Percentiles rank a stretch among this genome's conserved stretches.
Conservation (phyloP, 2,888 invertebrate species). For the Cataglyphis altisquamis region DNA sequence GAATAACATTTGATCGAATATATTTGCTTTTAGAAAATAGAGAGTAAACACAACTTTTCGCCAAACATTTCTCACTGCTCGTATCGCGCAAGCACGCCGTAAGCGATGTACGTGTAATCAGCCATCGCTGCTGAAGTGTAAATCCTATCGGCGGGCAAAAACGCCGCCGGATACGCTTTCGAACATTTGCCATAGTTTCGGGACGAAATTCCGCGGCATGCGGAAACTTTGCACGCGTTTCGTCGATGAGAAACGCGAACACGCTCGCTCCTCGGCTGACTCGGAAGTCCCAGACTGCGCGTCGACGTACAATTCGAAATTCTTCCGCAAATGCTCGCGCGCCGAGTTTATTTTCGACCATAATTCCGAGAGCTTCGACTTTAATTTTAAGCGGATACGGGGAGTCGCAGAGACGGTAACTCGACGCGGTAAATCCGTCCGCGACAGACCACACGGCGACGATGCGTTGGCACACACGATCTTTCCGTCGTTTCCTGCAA, state of each 20-base stretch:
- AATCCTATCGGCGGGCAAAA: constrained; percentile 50
- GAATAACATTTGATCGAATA: not conserved
- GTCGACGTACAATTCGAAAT: constrained; percentile 25
- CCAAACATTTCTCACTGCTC: not conserved
- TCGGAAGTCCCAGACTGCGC: constrained; percentile 6
- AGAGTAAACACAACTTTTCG: constrained; percentile 22
- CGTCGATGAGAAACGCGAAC: not conserved
- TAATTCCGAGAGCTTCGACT: constrained; percentile 24
- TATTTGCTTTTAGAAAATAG: constrained; percentile 7
- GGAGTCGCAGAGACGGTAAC: constrained; percentile 22
- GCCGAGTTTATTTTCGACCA: constrained; percentile 15
- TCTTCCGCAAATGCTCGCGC: constrained; percentile 34
- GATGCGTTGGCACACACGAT: constrained; percentile 45
- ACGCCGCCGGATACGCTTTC: constrained; percentile 39
- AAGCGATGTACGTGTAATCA: constrained; percentile 35
- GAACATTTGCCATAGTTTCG: constrained; percentile 51
- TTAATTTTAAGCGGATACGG: constrained; percentile 40
- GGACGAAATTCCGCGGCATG: constrained; percentile 40
- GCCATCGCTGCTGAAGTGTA: constrained; percentile 44
- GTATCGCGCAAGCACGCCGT: constrained; percentile 14
- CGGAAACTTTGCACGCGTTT: constrained; percentile 19
- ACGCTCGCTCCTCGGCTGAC: not conserved
- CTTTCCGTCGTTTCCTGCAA: constrained; percentile 22
- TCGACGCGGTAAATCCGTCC: constrained; percentile 35
- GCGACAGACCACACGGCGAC: constrained; percentile 37